These are phyloP conservation scores for Artibeus lituratus DNA, from an alignment of 2,797 vertebrate species.

Conservation along the genomic window DNA sequence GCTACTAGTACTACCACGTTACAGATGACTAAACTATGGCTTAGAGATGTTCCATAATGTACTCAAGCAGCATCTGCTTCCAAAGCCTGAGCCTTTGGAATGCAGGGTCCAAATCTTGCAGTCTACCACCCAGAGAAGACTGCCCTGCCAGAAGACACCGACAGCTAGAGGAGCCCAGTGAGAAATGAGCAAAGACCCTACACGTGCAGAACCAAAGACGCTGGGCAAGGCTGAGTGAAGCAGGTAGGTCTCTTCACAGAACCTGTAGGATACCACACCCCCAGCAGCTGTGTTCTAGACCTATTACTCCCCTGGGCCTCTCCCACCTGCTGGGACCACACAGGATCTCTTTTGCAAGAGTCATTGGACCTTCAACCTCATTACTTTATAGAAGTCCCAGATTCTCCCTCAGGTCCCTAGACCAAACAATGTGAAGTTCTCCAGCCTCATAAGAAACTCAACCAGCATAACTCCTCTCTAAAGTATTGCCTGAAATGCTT, in stretches of 20 bases:
- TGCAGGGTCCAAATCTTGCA: not conserved
- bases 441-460: not conserved
- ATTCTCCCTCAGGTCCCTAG: not conserved
- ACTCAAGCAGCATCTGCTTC: not conserved
- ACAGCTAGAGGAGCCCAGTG: not conserved
- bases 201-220: not conserved
- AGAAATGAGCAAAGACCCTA: not conserved
- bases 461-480: not conserved
- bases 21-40: not conserved
- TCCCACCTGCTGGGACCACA: not conserved
- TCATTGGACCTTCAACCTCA: not conserved
- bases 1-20: not conserved
- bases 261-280: not conserved
- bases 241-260: not conserved
- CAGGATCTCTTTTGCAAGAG: not conserved
- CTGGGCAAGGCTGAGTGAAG: not conserved
- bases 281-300: not conserved
- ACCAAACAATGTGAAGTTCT: slow-evolving; percentile 15
- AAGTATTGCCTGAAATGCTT: not conserved
- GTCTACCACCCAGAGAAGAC: not conserved
- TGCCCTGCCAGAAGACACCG: not conserved
- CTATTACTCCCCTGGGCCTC: not conserved
- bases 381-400: not conserved
- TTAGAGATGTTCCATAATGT: not conserved
- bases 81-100: not conserved